Evolutionary conservation across 2,888 invertebrate genomes (phyloP), one percentile per base, ranked within the genome.

Genomic region (Macroteleia sp.): DNA sequence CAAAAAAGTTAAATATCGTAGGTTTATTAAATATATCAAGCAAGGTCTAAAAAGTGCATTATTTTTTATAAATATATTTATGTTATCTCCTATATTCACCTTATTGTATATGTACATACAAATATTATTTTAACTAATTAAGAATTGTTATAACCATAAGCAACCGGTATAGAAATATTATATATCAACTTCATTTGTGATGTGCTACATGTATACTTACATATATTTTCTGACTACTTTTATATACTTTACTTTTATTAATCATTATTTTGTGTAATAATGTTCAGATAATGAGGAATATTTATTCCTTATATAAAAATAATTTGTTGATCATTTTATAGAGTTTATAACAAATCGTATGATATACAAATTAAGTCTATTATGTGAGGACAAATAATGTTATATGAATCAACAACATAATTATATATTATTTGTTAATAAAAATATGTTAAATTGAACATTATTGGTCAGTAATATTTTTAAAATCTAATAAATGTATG

Each of bases 1-100:
- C 17, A 30, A 12, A 32, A 59, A 19, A 20, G 44, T 59, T 59
- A 59, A 20, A 44, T 41, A 41, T 54, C 39, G 39, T 54, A 54
- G 36, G 39, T 54, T 54, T 36, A 54, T 41, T 28, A 28, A 41
- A 17, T 56, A 56, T 39, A n/a, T 28, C 16, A 12, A 16, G 41
- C 25, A 41, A 39, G 19, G 12, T 56, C 41, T 39, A 52, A 56
- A 28, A 56, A 42, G n/a, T 20, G 10, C 14, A 10, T 12, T 16
- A 19, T 52, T 50, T 52, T 54, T 36, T 22, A 36, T 36, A 16
- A 22, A 50, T 30, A 34, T 16, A 36, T 54, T 54, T 54, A 25
- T 54, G 34, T 54, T 39, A 17, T 17, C 17, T 12, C 12, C 42
- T 25, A 25, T 25, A 25, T 25, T 25, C n/a, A n/a, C n/a, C n/a